Conservation (phyloP, 2,113 vertebrate species). For the Istiophorus platypterus region DNA sequence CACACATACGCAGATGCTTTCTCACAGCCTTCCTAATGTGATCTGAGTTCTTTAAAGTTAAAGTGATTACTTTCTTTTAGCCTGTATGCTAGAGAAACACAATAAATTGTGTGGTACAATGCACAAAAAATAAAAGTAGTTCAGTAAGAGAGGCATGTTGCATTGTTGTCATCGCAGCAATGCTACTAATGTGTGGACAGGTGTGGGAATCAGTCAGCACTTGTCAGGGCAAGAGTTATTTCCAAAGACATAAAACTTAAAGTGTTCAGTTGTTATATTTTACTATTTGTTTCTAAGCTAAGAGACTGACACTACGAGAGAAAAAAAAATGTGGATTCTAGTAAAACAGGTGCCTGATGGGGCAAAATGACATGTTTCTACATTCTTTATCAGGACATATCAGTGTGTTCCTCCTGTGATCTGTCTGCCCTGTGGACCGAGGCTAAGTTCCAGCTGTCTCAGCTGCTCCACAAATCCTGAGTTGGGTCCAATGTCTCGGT, state of each 20-base stretch:
- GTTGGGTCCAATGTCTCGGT: conserved; percentile 87
- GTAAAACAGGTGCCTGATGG: conserved; percentile 4
- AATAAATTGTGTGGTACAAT: not conserved
- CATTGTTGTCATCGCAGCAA: conserved; percentile 13
- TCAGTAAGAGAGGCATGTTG: not conserved
- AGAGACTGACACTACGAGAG: not conserved
- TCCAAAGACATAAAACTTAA: conserved; percentile 42
- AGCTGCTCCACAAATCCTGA: conserved; percentile 89
- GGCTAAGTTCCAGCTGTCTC: conserved; percentile 83
- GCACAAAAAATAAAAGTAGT: not conserved
- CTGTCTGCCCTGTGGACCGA: conserved; percentile 54
- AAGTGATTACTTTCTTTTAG: not conserved
- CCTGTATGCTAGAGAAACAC: not conserved
- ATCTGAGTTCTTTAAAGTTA: conserved; percentile 20
- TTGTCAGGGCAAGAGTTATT: conserved; percentile 53
- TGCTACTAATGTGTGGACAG: conserved; percentile 42
- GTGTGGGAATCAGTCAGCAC: conserved; percentile 23
- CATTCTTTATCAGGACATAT: not conserved
- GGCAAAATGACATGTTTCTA: not conserved
- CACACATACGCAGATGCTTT: conserved; percentile 7
- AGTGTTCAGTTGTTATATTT: not conserved
- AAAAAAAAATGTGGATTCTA: not conserved
- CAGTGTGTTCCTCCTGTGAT: not conserved
- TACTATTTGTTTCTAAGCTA: not conserved
- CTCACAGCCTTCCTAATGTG: conserved; percentile 12